Percentiles rank a stretch among this genome's conserved stretches.
These are phyloP conservation scores for Trogon melanurus DNA, from an alignment of 2,113 vertebrate genomes.

Conservation along the genomic window DNA sequence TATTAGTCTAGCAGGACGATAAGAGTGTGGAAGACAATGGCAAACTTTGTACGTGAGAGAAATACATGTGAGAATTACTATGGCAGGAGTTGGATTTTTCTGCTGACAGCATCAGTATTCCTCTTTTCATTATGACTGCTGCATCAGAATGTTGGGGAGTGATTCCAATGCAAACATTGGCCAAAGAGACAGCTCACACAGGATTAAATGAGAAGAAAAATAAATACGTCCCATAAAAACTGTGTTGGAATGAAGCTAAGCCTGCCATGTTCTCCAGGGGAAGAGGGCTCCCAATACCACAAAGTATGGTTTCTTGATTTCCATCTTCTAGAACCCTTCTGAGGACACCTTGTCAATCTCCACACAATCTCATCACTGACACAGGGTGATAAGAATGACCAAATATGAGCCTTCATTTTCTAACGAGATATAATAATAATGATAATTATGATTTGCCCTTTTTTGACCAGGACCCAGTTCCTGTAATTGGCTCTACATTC, in stretches of 20 bases:
- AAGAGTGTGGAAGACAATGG: not conserved
- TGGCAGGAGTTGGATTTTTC: not conserved
- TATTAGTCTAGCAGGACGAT: not conserved
- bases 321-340: not conserved
- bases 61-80: not conserved
- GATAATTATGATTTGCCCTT: not conserved
- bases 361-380: not conserved
- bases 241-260: not conserved
- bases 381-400: not conserved
- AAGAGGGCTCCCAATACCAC: not conserved
- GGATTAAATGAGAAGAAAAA: not conserved
- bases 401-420: not conserved
- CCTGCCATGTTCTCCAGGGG: fast-evolving
- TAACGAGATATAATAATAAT: not conserved
- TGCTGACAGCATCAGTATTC: not conserved
- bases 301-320: not conserved
- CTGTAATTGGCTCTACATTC: not conserved
- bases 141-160: not conserved
- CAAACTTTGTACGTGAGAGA: not conserved
- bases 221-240: not conserved
- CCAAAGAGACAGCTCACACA: not conserved
- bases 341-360: not conserved
- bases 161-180: fast-evolving
- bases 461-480: not conserved
- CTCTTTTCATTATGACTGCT: not conserved